phyloP scores from a whole-genome alignment of 2,888 invertebrate genomes.

The Oscheius sp. region DNA sequence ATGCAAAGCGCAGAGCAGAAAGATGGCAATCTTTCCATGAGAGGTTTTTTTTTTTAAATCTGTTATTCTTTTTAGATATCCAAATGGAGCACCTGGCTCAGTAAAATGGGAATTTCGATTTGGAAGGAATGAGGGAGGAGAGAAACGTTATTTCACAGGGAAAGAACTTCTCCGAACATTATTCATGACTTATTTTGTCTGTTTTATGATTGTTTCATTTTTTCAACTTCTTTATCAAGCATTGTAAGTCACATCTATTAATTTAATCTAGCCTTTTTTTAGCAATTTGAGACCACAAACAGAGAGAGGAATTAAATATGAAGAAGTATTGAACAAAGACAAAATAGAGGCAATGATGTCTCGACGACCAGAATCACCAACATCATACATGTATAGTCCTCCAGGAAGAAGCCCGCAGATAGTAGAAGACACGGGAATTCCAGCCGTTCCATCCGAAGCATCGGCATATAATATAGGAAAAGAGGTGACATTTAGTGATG shows the following conservation, averaged over 20 bases:
- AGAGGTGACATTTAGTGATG: conserved; percentile 14
- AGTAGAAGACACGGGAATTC: too few species aligned
- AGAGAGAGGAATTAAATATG: not conserved
- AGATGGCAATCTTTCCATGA: conserved; percentile 33
- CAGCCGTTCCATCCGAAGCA: not conserved
- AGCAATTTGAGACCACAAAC: not conserved
- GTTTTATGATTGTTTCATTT: conserved; percentile 18
- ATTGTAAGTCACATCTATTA: conserved; percentile 8
- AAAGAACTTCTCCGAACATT: not conserved
- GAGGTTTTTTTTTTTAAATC: not conserved
- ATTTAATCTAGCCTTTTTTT: not conserved
- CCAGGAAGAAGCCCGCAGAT: not conserved
- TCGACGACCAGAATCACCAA: not conserved
- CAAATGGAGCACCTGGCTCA: conserved; percentile 25
- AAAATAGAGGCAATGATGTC: conserved; percentile 18
- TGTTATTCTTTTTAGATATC: conserved; percentile 19
- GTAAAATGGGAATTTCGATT: conserved; percentile 26
- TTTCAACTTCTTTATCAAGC: not conserved
- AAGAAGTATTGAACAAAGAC: not conserved
- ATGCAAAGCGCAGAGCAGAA: conserved; percentile 11
- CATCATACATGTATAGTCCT: not conserved
- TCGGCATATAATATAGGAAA: not conserved
- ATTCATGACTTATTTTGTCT: conserved; percentile 15
- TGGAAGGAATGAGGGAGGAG: not conserved
- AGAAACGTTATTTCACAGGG: not conserved